Evolutionary conservation across 2,797 vertebrate genomes (phyloP), one percentile per base, ranked within the genome.

Genomic region (Falco peregrinus): DNA sequence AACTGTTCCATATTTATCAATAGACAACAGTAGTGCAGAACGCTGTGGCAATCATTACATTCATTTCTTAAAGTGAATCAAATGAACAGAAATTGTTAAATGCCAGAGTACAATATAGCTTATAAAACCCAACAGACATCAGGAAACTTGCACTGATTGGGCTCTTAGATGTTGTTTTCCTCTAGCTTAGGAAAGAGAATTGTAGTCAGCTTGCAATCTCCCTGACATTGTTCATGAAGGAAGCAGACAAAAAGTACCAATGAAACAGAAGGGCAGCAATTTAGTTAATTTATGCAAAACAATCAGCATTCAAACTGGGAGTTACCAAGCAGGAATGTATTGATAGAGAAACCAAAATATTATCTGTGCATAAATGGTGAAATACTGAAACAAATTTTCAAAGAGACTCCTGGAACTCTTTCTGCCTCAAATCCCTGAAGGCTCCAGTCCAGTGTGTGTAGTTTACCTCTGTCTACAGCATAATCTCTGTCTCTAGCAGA

Each of bases 181-280:
- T 96, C 51, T 91, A 71, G 75, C 90, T 95, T 90, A 67, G 82
- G 92, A 81, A 93, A 91, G 76, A 91, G 96, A 96, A 96, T 93
- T 96, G 94, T 96, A 97, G 94, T 97, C 93, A 97, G 94, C 95
- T 89, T 95, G 94, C 96, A 97, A 97, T 97, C 94, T 97, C 85
- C 94, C 91, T 11, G 21, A 86, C 93, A 97, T 97, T 97, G 96
- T 97, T 97, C 70, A 16, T 60, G 89, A 80, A 84, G 89, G 92
- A 95, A 95, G 92, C 93, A 95, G 89, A 96, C 94, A 97, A 95
- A 96, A 96, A 96, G 79, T 86, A 92, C 84, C 94, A 73, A 81
- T 86, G 90, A 71, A 96, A 96, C 89, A 95, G 93, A 95, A 94
- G 64, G 81, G 74, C 92, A 92, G 95, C 94, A 97, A 97, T 97